Evolutionary conservation across 2,113 vertebrate species (phyloP), one percentile per base, ranked within the genome.

Genomic region (Equus przewalskii): DNA sequence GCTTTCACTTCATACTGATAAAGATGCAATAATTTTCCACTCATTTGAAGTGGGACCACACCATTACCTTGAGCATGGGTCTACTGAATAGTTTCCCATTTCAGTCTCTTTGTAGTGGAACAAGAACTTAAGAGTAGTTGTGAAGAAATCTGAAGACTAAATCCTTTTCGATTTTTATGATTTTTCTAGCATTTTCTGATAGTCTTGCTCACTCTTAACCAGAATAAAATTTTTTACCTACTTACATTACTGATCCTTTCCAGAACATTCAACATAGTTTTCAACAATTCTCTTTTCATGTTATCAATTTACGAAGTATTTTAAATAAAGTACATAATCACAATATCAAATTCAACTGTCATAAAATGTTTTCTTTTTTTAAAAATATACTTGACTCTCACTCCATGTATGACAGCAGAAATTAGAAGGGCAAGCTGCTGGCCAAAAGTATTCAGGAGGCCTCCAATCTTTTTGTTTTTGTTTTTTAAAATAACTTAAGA

Each of bases 291-390:
- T 90, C 7, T 33, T 92, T 69, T 7, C 6, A 15, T 28, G 5
- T 51, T 92, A 87, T 84, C 19, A 88, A 79, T 56, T 64, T 91
- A 75, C 18, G 70, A 84, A 54, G 15, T 44, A 44, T 95, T 94
- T 73, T 91, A 76, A 70, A 56, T 72, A 81, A 81, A 58, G 26
- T 51, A 70, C 7, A 21, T 56, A 88, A 62, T 54, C 13, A 62
- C 28, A 90, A 5, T 80, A 58, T 91, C n/a, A 67, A 83, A 84
- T 24, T 72, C 30, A 81, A 46, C n/a, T 85, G 14, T 72, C 30
- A 58, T 16, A 30, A 24, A 30, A n/a, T 30, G 3, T 75, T 49
- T 69, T 62, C 1, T 76, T 51, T 51, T 51, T 76, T 70, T 78
- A 6, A 30, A 56, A 64, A 58, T 78, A 58, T 9, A 7, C 21